Evolutionary conservation across 2,797 vertebrate species (phyloP).

Genomic region (Neomorphus geoffroyi): DNA sequence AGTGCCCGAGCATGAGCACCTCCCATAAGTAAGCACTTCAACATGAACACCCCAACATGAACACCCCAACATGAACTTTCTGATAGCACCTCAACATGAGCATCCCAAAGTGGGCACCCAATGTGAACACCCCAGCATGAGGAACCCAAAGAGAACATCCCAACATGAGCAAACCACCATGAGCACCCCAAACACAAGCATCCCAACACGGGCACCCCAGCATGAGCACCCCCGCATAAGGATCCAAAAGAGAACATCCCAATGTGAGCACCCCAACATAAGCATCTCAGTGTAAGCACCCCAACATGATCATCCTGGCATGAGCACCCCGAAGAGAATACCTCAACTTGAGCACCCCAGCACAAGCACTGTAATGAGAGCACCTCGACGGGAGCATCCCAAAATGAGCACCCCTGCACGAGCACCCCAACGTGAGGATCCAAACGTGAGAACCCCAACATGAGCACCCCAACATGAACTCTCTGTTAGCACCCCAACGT

Average conservation of each 20-base stretch:
- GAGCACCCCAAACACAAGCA: not conserved
- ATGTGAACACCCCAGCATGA: not conserved
- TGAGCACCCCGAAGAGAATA: not conserved
- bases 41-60: too few relatives aligned
- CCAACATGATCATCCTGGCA: not conserved
- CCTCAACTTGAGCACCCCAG: not conserved
- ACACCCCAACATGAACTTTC: not conserved
- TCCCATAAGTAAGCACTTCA: fast-evolving
- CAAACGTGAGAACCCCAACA: not conserved
- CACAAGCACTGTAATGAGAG: too few relatives aligned
- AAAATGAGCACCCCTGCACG: too few relatives aligned
- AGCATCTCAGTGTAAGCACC: not conserved
- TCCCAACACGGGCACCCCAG: not conserved
- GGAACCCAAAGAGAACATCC: too few relatives aligned
- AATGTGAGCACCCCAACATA: fast-evolving
- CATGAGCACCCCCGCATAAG: not conserved
- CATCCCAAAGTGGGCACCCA: not conserved
- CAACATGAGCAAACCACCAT: not conserved
- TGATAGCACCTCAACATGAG: not conserved
- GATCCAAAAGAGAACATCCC: not conserved
- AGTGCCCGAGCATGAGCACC: not conserved
- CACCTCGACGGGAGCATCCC: too few relatives aligned
- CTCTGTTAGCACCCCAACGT: too few relatives aligned
- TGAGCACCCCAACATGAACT: too few relatives aligned
- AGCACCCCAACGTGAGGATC: too few relatives aligned